Evolutionary conservation across 2,888 invertebrate genomes (phyloP).

Genomic region (Philopedon plagiatum): DNA sequence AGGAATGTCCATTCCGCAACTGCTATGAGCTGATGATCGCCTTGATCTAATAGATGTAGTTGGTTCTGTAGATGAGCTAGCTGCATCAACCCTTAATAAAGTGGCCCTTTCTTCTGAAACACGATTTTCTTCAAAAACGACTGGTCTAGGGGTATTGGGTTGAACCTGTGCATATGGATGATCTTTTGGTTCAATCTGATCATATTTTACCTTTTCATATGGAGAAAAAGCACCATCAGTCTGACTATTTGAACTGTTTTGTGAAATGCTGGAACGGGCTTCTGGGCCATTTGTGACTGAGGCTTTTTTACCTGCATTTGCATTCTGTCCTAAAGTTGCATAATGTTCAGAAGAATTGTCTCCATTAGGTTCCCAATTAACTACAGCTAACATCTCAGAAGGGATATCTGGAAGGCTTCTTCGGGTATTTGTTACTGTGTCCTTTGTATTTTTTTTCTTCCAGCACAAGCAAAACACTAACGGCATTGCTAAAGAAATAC

Average conservation of each 20-base stretch:
- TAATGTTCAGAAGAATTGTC: constrained; percentile 90
- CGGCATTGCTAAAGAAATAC: constrained; percentile 62
- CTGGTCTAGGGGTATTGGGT: constrained; percentile 65
- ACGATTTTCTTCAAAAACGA: constrained; percentile 54
- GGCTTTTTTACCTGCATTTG: constrained; percentile 59
- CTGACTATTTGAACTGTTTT: constrained; percentile 74
- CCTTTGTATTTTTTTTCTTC: constrained; percentile 66
- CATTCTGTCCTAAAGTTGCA: constrained; percentile 78
- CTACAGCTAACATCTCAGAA: constrained; percentile 69
- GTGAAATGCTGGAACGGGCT: constrained; percentile 72
- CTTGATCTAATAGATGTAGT: constrained; percentile 71
- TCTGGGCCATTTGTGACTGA: constrained; percentile 51
- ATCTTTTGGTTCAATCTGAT: constrained; percentile 70
- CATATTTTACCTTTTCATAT: constrained; percentile 79
- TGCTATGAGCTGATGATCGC: constrained; percentile 69
- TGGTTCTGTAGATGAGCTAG: constrained; percentile 61
- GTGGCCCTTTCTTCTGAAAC: constrained; percentile 57
- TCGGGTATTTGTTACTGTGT: constrained; percentile 72
- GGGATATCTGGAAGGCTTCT: constrained; percentile 90
- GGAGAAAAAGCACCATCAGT: constrained; percentile 72
- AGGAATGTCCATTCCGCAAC: constrained; percentile 76
- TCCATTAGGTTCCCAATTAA: constrained; percentile 68
- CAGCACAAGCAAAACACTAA: constrained; percentile 66
- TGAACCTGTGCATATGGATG: constrained; percentile 84
- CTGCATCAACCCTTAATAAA: constrained; percentile 56